Percentiles rank a stretch among this genome's conserved stretches.
Conservation (phyloP, 2,888 invertebrate species). For the Ennomos quercinarius region DNA sequence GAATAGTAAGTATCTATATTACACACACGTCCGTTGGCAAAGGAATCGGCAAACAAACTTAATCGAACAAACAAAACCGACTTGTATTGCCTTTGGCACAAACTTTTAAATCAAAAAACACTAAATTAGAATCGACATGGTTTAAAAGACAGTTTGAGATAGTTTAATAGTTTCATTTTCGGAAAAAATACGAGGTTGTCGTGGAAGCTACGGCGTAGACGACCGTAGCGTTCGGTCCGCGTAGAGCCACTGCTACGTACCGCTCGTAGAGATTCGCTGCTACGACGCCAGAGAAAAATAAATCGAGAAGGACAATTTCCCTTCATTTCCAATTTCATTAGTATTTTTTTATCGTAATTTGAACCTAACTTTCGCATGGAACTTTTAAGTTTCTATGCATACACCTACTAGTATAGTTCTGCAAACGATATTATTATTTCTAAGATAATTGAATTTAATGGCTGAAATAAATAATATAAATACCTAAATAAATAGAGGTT, state of each 20-base stretch:
- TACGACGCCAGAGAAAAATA: conserved; percentile 20
- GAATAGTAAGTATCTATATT: conserved; percentile 10
- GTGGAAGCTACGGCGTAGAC: conserved; percentile 48
- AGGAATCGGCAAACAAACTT: conserved; percentile 14
- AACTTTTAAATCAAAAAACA: not conserved
- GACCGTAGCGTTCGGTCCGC: conserved; percentile 58
- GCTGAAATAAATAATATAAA: conserved; percentile 19
- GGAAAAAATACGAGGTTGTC: conserved; percentile 21
- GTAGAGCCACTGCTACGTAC: conserved; percentile 58
- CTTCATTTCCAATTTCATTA: too few relatives aligned
- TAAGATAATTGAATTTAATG: conserved; percentile 2
- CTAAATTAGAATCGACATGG: not conserved
- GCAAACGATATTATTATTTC: too few relatives aligned
- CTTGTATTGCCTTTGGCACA: not conserved
- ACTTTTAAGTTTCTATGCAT: too few relatives aligned
- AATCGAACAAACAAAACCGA: not conserved
- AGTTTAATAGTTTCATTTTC: conserved; percentile 37
- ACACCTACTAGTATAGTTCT: too few relatives aligned
- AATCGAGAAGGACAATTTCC: conserved; percentile 1
- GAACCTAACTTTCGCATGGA: too few relatives aligned
- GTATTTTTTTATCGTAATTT: too few relatives aligned
- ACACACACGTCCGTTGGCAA: conserved; percentile 20
- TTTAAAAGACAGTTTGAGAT: conserved; percentile 20
- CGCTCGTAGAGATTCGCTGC: conserved; percentile 23
- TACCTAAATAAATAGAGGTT: conserved; percentile 1